Evolutionary conservation across 2,113 vertebrate species (phyloP), one percentile per base, ranked within the genome.

Genomic region (Amphilophus citrinellus): DNA sequence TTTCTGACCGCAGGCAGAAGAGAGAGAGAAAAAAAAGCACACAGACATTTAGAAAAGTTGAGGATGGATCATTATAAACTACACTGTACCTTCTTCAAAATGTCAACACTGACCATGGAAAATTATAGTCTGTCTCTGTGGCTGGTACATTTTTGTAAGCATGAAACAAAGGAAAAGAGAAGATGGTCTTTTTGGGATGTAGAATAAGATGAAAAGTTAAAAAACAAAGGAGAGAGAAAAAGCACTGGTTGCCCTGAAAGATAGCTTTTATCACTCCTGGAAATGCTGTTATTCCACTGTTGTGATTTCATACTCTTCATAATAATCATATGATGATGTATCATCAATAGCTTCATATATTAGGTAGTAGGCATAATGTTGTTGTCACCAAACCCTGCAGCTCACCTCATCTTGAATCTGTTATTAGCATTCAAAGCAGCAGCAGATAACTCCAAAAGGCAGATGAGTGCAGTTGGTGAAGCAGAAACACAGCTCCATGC

Each of bases 91-190:
- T 82, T 84, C 77, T 84, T 91, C 27, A 62, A 62, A 86, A 90
- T 85, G 83, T 57, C 75, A 88, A 24, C 57, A 56, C 47, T 30
- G 61, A 71, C 73, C 76, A 75, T 81, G 85, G 90, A 93, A 93
- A 93, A 92, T 87, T 80, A 79, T 11, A 90, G 82, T 18, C 62
- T 77, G 10, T 58, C 59, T 80, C 42, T 84, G 90, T 62, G 92
- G 89, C 92, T 84, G 89, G 76, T 71, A 58, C 4, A 59, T 78
- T 58, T 73, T 56, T 62, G 61, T 59, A 60, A 88, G 86, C 82
- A 82, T 61, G 37, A 83, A 88, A 89, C 84, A 86, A 88, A 89
- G 60, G 58, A 87, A 84, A 84, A 14, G 32, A 80, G 44, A 8
- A 86, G 56, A 80, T 71, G 66, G 17, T 35, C 14, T 6, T 22